Conservation (phyloP, 2,888 invertebrate genomes). For the Itoplectis maculator region DNA sequence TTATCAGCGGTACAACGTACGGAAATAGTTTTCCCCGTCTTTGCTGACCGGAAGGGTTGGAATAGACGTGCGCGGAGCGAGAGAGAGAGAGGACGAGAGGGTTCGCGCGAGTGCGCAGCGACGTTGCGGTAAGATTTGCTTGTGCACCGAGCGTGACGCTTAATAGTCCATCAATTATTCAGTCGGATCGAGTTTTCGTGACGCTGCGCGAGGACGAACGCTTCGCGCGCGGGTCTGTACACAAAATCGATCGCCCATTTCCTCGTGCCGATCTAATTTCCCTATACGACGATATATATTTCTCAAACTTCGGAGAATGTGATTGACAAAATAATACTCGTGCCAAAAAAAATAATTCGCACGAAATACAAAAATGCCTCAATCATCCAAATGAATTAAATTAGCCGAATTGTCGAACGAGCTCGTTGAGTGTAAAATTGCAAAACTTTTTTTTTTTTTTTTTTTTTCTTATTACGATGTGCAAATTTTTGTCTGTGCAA, state of each 20-base stretch:
- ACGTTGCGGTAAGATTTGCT: conserved; percentile 13
- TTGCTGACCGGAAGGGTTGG: conserved; percentile 9
- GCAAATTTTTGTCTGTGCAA: background rate
- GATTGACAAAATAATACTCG: too few species aligned
- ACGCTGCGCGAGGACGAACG: background rate
- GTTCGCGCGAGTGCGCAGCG: background rate
- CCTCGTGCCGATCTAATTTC: background rate
- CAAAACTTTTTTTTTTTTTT: too few species aligned
- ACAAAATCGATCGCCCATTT: background rate
- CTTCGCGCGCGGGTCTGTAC: background rate
- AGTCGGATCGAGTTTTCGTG: conserved; percentile 44
- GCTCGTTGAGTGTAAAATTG: too few species aligned
- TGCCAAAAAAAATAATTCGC: background rate
- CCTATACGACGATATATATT: background rate
- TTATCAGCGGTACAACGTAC: background rate
- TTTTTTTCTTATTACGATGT: background rate
- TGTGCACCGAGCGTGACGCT: background rate
- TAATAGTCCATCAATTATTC: conserved; percentile 52
- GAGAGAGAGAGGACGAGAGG: background rate
- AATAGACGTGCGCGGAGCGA: background rate
- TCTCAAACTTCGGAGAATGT: background rate
- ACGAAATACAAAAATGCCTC: background rate
- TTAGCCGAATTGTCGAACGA: too few species aligned
- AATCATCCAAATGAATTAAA: too few species aligned
- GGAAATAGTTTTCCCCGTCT: conserved; percentile 19